Evolutionary conservation across 2,888 invertebrate species (phyloP).

Genomic region (Ennomos erosarius): DNA sequence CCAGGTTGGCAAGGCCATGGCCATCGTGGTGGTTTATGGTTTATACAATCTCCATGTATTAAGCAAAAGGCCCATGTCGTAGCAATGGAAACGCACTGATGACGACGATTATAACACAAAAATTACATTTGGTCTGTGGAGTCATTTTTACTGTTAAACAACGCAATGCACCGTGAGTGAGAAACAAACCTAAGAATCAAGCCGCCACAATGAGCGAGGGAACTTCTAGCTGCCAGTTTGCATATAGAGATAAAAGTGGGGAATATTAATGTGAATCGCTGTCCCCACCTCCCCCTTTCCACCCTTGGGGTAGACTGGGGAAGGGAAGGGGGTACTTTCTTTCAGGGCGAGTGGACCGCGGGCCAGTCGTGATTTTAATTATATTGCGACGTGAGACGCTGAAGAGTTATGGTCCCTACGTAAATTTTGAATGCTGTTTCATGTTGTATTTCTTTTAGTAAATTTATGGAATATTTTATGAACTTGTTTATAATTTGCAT

Average conservation of each 20-base stretch:
- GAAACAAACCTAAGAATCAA: conserved; percentile 64
- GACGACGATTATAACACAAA: too few relatives aligned
- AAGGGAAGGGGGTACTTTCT: conserved; percentile 66
- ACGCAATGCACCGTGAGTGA: conserved; percentile 10
- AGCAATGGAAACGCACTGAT: too few relatives aligned
- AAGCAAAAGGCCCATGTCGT: too few relatives aligned
- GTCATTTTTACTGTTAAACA: not conserved
- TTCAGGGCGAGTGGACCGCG: conserved; percentile 78
- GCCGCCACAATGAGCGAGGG: conserved; percentile 81
- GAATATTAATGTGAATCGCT: conserved; percentile 84
- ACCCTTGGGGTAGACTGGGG: conserved; percentile 45
- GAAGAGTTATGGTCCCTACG: conserved; percentile 69
- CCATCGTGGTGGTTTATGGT: too few relatives aligned
- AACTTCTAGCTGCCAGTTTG: conserved; percentile 83
- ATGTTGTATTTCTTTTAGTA: conserved; percentile 44
- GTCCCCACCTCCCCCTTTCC: conserved; percentile 52
- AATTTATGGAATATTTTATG: conserved; percentile 3
- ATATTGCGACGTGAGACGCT: conserved; percentile 78
- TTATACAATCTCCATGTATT: too few relatives aligned
- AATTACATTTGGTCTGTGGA: too few relatives aligned
- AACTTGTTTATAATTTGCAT: not conserved
- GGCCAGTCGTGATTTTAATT: conserved; percentile 84
- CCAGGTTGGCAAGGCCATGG: too few relatives aligned
- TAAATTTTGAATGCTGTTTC: conserved; percentile 61
- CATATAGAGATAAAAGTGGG: conserved; percentile 86